phyloP scores from a whole-genome alignment of 2,888 invertebrate genomes.

The Drosophila rellima region DNA sequence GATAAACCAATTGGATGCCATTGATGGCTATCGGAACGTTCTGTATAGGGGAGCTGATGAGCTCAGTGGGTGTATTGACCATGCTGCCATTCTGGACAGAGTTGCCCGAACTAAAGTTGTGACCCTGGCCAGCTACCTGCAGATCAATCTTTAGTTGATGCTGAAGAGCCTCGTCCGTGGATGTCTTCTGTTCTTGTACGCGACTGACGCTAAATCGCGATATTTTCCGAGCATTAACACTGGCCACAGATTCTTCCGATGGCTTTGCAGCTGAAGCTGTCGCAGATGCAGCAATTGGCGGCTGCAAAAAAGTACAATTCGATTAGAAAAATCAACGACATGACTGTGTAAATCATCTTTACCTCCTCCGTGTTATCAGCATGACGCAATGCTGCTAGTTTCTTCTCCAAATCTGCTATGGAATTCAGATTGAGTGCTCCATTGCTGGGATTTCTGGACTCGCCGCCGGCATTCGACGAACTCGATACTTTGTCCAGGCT shows the following conservation, averaged over 20 bases:
- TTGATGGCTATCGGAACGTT: slow-evolving; percentile 67
- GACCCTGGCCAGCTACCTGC: slow-evolving; percentile 49
- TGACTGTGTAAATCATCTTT: background rate
- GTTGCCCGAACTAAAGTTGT: slow-evolving; percentile 28
- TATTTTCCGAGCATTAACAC: slow-evolving; percentile 70
- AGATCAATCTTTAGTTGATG: slow-evolving; percentile 72
- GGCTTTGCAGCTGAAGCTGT: slow-evolving; percentile 41
- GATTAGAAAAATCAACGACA: background rate
- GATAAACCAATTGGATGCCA: slow-evolving; percentile 72
- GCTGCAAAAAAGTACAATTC: slow-evolving; percentile 16
- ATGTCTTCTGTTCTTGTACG: slow-evolving; percentile 74
- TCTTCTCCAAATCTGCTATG: slow-evolving; percentile 88
- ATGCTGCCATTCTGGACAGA: slow-evolving; percentile 65
- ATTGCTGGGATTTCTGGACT: slow-evolving; percentile 59
- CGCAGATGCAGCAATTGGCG: slow-evolving; percentile 28
- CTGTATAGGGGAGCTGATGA: slow-evolving; percentile 67
- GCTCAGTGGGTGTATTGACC: slow-evolving; percentile 80
- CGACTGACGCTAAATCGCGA: slow-evolving; percentile 83
- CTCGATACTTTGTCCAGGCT: slow-evolving; percentile 78
- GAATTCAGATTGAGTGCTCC: slow-evolving; percentile 77
- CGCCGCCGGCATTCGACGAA: slow-evolving; percentile 29
- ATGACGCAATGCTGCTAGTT: slow-evolving; percentile 87
- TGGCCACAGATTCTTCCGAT: slow-evolving; percentile 57
- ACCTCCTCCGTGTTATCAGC: slow-evolving; percentile 79
- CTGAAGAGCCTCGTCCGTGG: slow-evolving; percentile 53